Evolutionary conservation across 2,888 invertebrate species (phyloP), one percentile per base, ranked within the genome.

Genomic region (Tipula vernalis): DNA sequence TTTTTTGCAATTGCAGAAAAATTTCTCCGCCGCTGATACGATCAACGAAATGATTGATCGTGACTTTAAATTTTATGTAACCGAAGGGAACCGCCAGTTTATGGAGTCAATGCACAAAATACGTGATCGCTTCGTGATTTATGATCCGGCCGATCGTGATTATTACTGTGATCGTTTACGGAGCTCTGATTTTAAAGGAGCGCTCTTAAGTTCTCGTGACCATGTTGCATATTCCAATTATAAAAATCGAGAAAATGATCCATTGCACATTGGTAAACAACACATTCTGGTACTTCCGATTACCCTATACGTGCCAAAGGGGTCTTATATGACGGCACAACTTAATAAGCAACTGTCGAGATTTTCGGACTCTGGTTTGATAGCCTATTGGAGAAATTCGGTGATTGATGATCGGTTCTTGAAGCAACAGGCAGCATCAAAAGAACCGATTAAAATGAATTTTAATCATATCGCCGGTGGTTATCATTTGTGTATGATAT

Each of bases 1-100:
- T 13, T 87, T 86, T 44, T n/a, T 88, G 8, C 87, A 88, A 18
- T 8, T 42, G 10, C 39, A 41, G 18, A 85, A 85, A 42, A 85
- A 85, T 85, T 85, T 8, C 6, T 39, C 85, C 18, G 0, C 41
- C 12, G 15, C 39, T 12, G 85, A 85, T 85, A 44, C 85, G 0
- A 42, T 85, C 12, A 44, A n/a, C 3, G 13, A 44, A 42, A 42
- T 85, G 12, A 85, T 85, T 42, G 18, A 85, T 2, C 41, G 18
- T 28, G 18, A 44, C 6, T 85, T 44, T 15, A 85, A 41, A 85
- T 85, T 85, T 85, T 85, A 44, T 44, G 10, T 44, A 6, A 3
- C 0, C 5, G 5, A 3, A 28, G 5, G 41, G 6, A 3, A 28
- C n/a, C 6, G 13, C 0, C 0, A 15, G 12, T 42, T 8, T 42